Evolutionary conservation across 2,113 vertebrate species (phyloP).

Genomic region (Macrotus californicus): DNA sequence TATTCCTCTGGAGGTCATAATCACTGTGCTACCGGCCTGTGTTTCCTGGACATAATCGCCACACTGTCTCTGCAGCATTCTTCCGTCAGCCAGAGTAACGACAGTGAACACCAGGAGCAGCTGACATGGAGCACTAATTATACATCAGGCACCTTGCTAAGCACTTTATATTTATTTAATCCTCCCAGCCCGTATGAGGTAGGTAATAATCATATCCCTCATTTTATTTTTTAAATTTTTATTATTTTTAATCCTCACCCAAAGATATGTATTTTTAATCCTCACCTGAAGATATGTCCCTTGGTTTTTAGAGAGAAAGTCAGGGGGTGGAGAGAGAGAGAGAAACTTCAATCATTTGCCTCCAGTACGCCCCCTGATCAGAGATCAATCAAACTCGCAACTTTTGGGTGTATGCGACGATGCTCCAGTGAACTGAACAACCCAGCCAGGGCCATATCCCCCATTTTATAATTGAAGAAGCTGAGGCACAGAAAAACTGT

Average conservation of each 20-base stretch:
- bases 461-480: neutral
- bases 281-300: too few relatives aligned
- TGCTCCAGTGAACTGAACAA: too few relatives aligned
- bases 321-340: too few relatives aligned
- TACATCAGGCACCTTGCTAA: neutral
- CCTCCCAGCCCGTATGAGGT: neutral
- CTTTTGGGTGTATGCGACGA: too few relatives aligned
- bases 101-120: neutral
- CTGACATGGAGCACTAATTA: neutral
- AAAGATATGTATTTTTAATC: too few relatives aligned
- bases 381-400: too few relatives aligned
- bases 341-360: too few relatives aligned
- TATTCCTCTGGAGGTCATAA: neutral
- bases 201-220: neutral
- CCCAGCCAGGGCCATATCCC: neutral
- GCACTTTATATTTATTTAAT: neutral
- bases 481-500: neutral
- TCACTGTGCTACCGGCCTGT: neutral
- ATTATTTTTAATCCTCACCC: too few relatives aligned
- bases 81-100: neutral
- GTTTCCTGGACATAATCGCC: neutral
- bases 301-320: too few relatives aligned
- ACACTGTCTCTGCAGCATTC: neutral
- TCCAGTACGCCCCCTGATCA: too few relatives aligned
- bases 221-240: neutral